These are phyloP conservation scores for Epizoanthus fatuus DNA, from an alignment of 92 coral and sea anemone genomes.

Conservation along the genomic window DNA sequence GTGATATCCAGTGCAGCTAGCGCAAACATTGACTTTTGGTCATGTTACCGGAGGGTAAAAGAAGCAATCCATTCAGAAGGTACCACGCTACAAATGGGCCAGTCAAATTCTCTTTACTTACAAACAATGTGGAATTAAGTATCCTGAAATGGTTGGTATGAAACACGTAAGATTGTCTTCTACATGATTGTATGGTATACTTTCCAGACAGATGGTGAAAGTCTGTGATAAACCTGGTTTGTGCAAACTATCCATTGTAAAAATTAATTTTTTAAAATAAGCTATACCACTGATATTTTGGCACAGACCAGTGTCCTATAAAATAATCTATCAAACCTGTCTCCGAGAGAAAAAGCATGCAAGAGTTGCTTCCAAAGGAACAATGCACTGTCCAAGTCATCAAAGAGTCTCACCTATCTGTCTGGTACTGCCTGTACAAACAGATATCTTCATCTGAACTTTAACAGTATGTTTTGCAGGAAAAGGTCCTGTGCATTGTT, in stretches of 20 bases:
- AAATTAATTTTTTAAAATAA: not conserved
- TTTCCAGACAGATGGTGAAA: constrained; percentile 14
- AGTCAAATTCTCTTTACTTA: constrained; percentile 32
- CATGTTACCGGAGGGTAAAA: constrained; percentile 41
- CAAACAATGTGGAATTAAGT: constrained; percentile 38
- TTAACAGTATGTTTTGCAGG: not conserved
- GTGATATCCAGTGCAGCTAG: constrained; percentile 34
- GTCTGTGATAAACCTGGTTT: constrained; percentile 18
- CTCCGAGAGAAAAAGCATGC: not conserved
- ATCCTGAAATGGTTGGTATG: constrained; percentile 45
- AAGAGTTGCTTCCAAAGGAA: not conserved
- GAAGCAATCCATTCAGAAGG: constrained; percentile 50
- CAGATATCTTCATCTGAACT: constrained; percentile 34
- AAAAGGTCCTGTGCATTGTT: not conserved
- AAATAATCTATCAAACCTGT: too few relatives aligned
- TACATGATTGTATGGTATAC: not conserved
- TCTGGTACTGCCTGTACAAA: constrained; percentile 19
- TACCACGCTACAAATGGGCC: constrained; percentile 38
- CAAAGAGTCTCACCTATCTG: constrained; percentile 25
- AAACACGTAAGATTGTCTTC: constrained; percentile 20
- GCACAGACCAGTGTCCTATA: too few relatives aligned
- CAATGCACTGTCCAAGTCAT: not conserved
- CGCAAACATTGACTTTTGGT: constrained; percentile 43
- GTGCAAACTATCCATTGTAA: not conserved
- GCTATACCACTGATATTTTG: too few relatives aligned